Percentiles rank a stretch among this genome's conserved stretches.
Conservation (phyloP, 37 sponge, comb jelly and placozoan genomes). For the Halichondria panicea region DNA sequence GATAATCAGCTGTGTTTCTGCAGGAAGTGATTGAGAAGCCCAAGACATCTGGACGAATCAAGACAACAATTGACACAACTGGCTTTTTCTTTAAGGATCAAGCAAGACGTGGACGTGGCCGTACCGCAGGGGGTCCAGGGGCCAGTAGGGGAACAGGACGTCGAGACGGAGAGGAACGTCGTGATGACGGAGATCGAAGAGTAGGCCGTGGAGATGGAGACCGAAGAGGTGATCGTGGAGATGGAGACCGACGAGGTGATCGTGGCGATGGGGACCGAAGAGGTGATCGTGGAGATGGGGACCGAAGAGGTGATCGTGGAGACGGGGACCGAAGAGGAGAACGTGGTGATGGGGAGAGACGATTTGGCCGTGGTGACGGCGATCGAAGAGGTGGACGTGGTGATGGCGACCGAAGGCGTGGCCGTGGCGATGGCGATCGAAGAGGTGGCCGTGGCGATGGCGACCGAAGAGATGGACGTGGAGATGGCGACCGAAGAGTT, state of each 20-base stretch:
- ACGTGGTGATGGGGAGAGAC: conserved; percentile 2
- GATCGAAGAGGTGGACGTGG: conserved; percentile 37
- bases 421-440: conserved; percentile 23
- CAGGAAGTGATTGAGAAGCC: conserved; percentile 80
- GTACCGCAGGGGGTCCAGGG: conserved; percentile 25
- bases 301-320: conserved; percentile 19
- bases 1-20: too few species aligned
- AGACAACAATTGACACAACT: conserved; percentile 37
- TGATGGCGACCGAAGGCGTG: conserved; percentile 11
- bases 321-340: conserved; percentile 3
- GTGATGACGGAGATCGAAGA: not conserved
- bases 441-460: not conserved
- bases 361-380: not conserved
- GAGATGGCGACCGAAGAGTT: not conserved
- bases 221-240: conserved; percentile 4
- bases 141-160: conserved; percentile 28
- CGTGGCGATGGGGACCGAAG: not conserved
- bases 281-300: conserved; percentile 9
- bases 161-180: not conserved
- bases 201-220: not conserved
- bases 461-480: not conserved
- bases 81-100: conserved; percentile 67
- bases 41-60: conserved; percentile 72
- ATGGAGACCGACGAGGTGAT: conserved; percentile 5
- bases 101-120: conserved; percentile 50